A percentile compares a stretch with the other conserved stretches of the same genome.
phyloP scores from a whole-genome alignment of 2,888 invertebrate species.

The Boloria euphrosyne region DNA sequence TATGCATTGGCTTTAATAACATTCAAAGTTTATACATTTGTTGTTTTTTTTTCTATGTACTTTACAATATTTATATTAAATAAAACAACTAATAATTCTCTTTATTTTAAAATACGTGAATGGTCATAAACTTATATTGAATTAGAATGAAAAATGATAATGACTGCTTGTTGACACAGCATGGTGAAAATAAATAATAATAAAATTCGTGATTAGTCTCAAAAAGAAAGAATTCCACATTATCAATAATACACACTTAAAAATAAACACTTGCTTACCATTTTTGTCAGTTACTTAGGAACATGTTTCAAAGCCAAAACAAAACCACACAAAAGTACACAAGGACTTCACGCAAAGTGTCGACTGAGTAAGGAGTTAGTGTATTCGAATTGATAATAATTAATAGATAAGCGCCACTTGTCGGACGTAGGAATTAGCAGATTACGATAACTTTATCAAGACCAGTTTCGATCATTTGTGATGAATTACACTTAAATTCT shows the following conservation, averaged over 20 bases:
- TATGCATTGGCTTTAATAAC: no score
- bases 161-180: no score
- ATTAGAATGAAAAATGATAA: no score
- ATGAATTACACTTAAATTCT: constrained; percentile 46
- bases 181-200: no score
- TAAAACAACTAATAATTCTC: no score
- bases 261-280: constrained; percentile 7
- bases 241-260: constrained; percentile 1
- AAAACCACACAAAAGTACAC: constrained; percentile 14
- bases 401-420: constrained; percentile 63
- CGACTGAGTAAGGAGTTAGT: constrained; percentile 10
- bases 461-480: constrained; percentile 46
- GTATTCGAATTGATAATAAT: constrained; percentile 14
- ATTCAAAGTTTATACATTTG: no score
- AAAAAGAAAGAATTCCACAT: neutral
- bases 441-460: constrained; percentile 58
- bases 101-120: no score
- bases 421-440: constrained; percentile 55
- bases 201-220: no score
- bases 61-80: no score
- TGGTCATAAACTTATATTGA: no score
- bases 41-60: no score
- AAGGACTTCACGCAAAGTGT: neutral
- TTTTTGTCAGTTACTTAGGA: constrained; percentile 5
- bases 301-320: constrained; percentile 14